These are phyloP conservation scores for Bombus sylvicola DNA, from an alignment of 1,140 invertebrate genomes.

Conservation along the genomic window DNA sequence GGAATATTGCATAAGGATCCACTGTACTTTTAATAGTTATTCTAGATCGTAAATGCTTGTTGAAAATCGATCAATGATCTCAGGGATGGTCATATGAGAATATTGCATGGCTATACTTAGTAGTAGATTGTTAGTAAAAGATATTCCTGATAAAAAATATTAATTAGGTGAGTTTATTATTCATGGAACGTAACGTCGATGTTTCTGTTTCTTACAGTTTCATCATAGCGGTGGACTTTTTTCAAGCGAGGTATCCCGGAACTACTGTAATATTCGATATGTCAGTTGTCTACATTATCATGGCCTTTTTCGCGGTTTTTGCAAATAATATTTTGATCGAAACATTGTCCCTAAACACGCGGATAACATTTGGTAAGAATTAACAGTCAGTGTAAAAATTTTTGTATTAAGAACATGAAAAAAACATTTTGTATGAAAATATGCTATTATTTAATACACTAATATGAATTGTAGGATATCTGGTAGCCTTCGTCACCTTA, in stretches of 20 bases:
- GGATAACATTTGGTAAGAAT: constrained; percentile 92
- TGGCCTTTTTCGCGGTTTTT: constrained; percentile 93
- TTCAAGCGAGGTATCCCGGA: constrained; percentile 91
- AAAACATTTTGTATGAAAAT: too few species aligned
- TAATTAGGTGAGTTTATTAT: not conserved
- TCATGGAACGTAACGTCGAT: not conserved
- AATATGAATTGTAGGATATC: constrained; percentile 85
- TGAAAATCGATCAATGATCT: not conserved
- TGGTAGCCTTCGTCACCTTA: constrained; percentile 91
- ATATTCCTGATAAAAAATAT: not conserved
- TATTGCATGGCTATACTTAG: not conserved
- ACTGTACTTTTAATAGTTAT: not conserved
- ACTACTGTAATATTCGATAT: constrained; percentile 95
- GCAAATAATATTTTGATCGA: constrained; percentile 94
- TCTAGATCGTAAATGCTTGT: not conserved
- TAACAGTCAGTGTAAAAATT: not conserved
- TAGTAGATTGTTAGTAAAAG: not conserved
- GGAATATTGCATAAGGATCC: not conserved
- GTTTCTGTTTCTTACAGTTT: constrained; percentile 85
- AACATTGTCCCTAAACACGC: constrained; percentile 90
- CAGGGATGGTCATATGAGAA: too few species aligned
- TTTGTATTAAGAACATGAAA: not conserved
- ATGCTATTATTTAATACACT: not conserved
- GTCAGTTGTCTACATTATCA: constrained; percentile 94
- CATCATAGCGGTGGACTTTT: constrained; percentile 95